Conservation (phyloP, 2,888 invertebrate species). For the Chelonus formosanus region DNA sequence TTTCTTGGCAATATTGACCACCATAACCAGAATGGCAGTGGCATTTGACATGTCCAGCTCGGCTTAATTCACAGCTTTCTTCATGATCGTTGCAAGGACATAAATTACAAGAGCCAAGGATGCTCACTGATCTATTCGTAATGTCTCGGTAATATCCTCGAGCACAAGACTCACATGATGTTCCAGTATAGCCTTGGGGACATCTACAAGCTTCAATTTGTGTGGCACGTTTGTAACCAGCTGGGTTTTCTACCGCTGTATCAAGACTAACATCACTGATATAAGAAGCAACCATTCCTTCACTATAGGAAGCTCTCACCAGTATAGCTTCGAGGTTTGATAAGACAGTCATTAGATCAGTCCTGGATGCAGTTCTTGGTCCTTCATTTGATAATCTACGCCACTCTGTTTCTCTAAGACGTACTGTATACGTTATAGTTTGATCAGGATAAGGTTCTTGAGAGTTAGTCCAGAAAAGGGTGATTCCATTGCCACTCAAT, state of each 20-base stretch:
- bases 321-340: constrained; percentile 84
- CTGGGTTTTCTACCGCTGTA: constrained; percentile 76
- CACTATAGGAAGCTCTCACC: constrained; percentile 80
- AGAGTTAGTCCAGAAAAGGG: constrained; percentile 80
- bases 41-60: constrained; percentile 70
- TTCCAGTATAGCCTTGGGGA: constrained; percentile 81
- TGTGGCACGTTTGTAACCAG: constrained; percentile 72
- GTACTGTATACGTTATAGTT: constrained; percentile 72
- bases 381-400: constrained; percentile 68
- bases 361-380: constrained; percentile 73
- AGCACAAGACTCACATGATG: constrained; percentile 83
- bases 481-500: constrained; percentile 79
- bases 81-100: constrained; percentile 85
- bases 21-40: constrained; percentile 75
- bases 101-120: constrained; percentile 70
- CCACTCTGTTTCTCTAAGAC: constrained; percentile 76
- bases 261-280: constrained; percentile 89
- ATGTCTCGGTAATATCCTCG: constrained; percentile 77
- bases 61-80: constrained; percentile 71
- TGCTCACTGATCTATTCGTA: constrained; percentile 66
- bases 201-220: constrained; percentile 89
- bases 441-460: constrained; percentile 68
- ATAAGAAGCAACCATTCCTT: constrained; percentile 71
- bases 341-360: constrained; percentile 85
- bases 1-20: constrained; percentile 74